Base-by-base conservation (phyloP, 2,888 invertebrate species). In the Cephus pygmeus region DNA sequence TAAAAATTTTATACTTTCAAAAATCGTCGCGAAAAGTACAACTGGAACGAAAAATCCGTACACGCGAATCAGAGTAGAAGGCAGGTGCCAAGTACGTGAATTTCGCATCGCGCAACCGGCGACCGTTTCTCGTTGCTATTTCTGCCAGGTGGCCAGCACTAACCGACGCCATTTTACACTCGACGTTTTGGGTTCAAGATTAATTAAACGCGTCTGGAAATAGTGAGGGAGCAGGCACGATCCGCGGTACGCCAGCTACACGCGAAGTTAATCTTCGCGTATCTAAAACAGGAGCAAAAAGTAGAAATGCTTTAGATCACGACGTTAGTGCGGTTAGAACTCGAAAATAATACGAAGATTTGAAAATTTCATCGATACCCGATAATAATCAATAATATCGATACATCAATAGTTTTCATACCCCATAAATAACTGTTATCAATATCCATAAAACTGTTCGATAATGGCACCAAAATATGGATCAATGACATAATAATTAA, bases 151-250 rank as follows among this genome's bases (percentile, higher is more conserved):
- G 86, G 82, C 80, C 75, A 76, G 77, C 76, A 77, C 76, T 78
- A 76, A 80, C 78, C 73, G 78, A 80, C 82, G 85, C 85, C 86
- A 86, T 87, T 86, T 88, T 86, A 83, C 83, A 78, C 84, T 83
- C 85, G 85, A 87, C 88, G 85, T 89, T 89, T 89, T 90, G 85
- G 86, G 86, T 87, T 87, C 86, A 87, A 90, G 90, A 90, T 90
- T 89, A 90, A 90, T 90, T 88, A 89, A 89, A 88, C 83, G 84
- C 85, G 86, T 82, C 90, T 88, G 88, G 84, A 90, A 90, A 90
- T 90, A 90, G 90, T 87, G 77, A 40, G 73, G 75, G 30, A 40
- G 33, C 77, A 75, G 74, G 75, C 77, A 77, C 77, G 69, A 34
- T 35, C 75, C 75, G 75, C 69, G 69, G 69, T 69, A 71, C 71